Conservation (phyloP, 2,797 vertebrate genomes). For the Chloroceryle inda region DNA sequence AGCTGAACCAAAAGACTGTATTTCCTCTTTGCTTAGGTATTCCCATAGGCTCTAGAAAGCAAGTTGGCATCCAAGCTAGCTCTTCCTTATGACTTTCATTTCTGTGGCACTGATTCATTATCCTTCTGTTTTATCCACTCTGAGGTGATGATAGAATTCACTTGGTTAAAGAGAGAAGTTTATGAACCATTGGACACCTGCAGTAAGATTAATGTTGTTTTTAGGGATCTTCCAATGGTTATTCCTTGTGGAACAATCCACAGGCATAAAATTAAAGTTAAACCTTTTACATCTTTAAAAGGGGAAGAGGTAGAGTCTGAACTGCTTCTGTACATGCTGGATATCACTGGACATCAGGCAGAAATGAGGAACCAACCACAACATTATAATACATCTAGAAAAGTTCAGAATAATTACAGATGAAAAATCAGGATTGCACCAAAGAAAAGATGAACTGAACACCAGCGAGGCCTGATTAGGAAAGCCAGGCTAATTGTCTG, state of each 20-base stretch:
- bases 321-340: not conserved
- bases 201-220: not conserved
- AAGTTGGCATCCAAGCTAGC: not conserved
- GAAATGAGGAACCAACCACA: not conserved
- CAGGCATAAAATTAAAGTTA: not conserved
- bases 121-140: not conserved
- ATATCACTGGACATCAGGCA: not conserved
- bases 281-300: not conserved
- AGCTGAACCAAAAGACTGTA: fast-evolving
- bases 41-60: not conserved
- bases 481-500: not conserved
- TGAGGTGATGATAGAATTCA: not conserved
- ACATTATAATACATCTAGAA: not conserved
- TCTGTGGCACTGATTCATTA: not conserved
- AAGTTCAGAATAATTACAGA: not conserved
- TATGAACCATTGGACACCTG: not conserved
- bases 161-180: not conserved
- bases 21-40: not conserved
- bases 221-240: not conserved
- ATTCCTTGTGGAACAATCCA: not conserved
- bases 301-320: not conserved
- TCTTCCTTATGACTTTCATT: not conserved
- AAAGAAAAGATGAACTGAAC: not conserved
- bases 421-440: not conserved
- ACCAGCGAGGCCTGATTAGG: not conserved